phyloP scores from a whole-genome alignment of 1,140 invertebrate species.

The Venturia canescens region DNA sequence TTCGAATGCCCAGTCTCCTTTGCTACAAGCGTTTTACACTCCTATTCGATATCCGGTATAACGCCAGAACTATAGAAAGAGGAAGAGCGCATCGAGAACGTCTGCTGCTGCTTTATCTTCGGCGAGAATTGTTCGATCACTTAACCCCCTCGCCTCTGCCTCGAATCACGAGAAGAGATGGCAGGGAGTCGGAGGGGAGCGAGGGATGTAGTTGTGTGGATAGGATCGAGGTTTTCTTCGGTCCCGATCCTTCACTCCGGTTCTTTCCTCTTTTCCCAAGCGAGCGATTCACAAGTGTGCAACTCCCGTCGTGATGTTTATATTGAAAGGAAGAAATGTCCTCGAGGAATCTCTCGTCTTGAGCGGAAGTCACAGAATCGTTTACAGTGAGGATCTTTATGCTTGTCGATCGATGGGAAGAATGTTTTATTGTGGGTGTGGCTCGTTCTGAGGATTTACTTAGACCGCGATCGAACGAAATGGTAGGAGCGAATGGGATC shows the following conservation, averaged over 20 bases:
- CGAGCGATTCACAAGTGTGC: conserved; percentile 1
- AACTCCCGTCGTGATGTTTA: conserved; percentile 14
- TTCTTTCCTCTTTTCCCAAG: conserved; percentile 7
- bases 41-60: conserved; percentile 25
- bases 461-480: not conserved
- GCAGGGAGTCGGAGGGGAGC: not conserved
- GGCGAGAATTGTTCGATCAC: conserved; percentile 44
- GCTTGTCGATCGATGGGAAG: not conserved
- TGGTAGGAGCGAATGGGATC: not conserved
- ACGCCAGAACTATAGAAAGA: not conserved
- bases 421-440: not conserved
- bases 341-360: conserved; percentile 26
- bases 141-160: not conserved
- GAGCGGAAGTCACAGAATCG: not conserved
- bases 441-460: not conserved
- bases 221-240: conserved; percentile 7
- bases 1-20: not conserved
- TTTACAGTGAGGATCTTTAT: conserved; percentile 34
- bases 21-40: conserved; percentile 6
- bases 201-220: not conserved
- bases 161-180: not conserved
- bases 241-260: not conserved
- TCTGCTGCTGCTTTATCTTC: conserved; percentile 39
- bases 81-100: conserved; percentile 4
- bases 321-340: conserved; percentile 40